Percentiles rank a stretch among this genome's conserved stretches.
These are phyloP conservation scores for Spodoptera exigua DNA, from an alignment of 2,888 invertebrate genomes.

Conservation along the genomic window DNA sequence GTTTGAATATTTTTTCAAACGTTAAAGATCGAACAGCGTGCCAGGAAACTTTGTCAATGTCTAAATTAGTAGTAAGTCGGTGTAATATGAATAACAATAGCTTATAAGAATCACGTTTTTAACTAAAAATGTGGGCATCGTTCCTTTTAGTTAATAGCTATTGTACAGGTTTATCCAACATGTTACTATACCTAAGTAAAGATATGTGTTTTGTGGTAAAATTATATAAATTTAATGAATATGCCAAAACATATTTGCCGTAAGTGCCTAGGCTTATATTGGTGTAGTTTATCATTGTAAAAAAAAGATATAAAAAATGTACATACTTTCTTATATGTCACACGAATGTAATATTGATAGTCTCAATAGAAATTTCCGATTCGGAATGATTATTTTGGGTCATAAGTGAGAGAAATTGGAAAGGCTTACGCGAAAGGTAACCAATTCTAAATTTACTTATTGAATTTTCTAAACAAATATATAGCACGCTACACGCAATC, in stretches of 20 bases:
- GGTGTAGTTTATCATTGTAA: slow-evolving; percentile 59
- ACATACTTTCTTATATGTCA: slow-evolving; percentile 51
- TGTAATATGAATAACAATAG: slow-evolving; percentile 52
- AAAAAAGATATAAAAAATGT: slow-evolving; percentile 44
- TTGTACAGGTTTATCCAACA: slow-evolving; percentile 56
- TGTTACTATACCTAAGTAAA: slow-evolving; percentile 46
- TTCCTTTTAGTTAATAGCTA: slow-evolving; percentile 60
- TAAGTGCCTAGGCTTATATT: slow-evolving; percentile 83
- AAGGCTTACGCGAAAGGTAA: slow-evolving; percentile 20
- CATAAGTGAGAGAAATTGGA: slow-evolving; percentile 24
- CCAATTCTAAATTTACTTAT: slow-evolving; percentile 16
- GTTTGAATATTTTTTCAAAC: slow-evolving; percentile 33
- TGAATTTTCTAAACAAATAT: slow-evolving; percentile 23
- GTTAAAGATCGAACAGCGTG: slow-evolving; percentile 29
- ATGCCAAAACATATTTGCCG: slow-evolving; percentile 80
- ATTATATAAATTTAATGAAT: slow-evolving; percentile 53
- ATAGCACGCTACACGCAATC: slow-evolving; percentile 23
- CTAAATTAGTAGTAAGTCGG: slow-evolving; percentile 71
- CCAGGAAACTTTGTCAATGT: slow-evolving; percentile 60
- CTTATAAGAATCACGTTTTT: slow-evolving; percentile 56
- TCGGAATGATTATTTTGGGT: slow-evolving; percentile 22
- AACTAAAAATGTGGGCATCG: slow-evolving; percentile 53
- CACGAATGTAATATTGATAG: slow-evolving; percentile 35
- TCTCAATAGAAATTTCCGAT: slow-evolving; percentile 31
- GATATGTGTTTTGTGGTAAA: slow-evolving; percentile 57